A percentile compares a stretch with the other conserved stretches of the same genome.
phyloP scores from a whole-genome alignment of 2,888 invertebrate species.

The Sesia apiformis region DNA sequence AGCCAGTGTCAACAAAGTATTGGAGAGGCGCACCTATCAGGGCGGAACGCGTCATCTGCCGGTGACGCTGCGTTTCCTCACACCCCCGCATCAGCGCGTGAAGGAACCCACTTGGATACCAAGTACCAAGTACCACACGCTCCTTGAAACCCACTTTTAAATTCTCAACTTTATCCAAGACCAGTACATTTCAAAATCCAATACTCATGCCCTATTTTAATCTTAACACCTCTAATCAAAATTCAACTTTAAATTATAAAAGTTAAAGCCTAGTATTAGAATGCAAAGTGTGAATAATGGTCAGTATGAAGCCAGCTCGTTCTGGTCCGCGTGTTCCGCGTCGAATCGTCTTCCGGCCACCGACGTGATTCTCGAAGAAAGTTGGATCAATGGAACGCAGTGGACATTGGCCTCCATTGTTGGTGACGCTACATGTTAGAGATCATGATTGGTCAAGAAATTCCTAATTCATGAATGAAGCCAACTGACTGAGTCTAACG shows the following conservation, averaged over 20 bases:
- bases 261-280: not conserved
- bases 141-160: not conserved
- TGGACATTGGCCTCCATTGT: slow-evolving; percentile 68
- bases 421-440: not conserved
- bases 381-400: slow-evolving; percentile 61
- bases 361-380: slow-evolving; percentile 73
- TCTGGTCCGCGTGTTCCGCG: slow-evolving; percentile 57
- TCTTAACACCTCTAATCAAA: too few relatives aligned
- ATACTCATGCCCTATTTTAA: too few relatives aligned
- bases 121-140: not conserved
- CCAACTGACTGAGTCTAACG: too few relatives aligned
- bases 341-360: slow-evolving; percentile 69
- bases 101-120: slow-evolving; percentile 23
- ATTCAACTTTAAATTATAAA: too few relatives aligned
- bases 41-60: slow-evolving; percentile 56
- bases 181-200: too few relatives aligned
- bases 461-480: not conserved
- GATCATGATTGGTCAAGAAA: not conserved
- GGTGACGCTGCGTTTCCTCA: slow-evolving; percentile 53
- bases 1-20: not conserved
- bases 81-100: slow-evolving; percentile 48
- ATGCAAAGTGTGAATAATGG: slow-evolving; percentile 24
- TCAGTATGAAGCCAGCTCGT: slow-evolving; percentile 38
- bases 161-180: too few relatives aligned
- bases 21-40: slow-evolving; percentile 40